Conservation (phyloP, 2,113 vertebrate genomes). For the Aix galericulata region DNA sequence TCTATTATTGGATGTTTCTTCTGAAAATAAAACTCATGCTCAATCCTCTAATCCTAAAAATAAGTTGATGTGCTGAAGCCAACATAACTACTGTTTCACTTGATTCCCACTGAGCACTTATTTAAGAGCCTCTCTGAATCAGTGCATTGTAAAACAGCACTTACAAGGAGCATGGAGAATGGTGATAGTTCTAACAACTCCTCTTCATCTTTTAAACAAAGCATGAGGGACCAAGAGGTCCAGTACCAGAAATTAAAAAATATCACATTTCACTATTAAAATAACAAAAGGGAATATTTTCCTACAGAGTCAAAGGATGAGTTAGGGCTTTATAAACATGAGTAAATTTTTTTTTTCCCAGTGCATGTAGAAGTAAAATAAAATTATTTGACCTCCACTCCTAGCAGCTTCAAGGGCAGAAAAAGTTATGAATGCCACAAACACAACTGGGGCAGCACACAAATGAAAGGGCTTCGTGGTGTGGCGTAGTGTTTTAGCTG, state of each 20-base stretch:
- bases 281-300: background rate
- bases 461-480: background rate
- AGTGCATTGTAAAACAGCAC: background rate
- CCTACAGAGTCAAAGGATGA: background rate
- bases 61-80: conserved; percentile 25
- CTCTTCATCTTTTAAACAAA: background rate
- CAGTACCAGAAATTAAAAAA: background rate
- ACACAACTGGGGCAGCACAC: background rate
- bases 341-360: background rate
- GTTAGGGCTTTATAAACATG: background rate
- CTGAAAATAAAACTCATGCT: conserved; percentile 32
- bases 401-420: background rate
- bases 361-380: background rate
- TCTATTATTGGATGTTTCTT: conserved; percentile 47
- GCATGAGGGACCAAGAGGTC: background rate
- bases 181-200: background rate
- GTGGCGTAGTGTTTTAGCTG: background rate
- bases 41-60: conserved; percentile 13
- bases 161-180: background rate
- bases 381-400: background rate
- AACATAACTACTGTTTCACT: conserved; percentile 28
- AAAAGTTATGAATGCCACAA: background rate
- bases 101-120: background rate
- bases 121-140: background rate
- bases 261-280: background rate